Conservation (phyloP, 2,113 vertebrate species). For the Oreotrochilus melanogaster region DNA sequence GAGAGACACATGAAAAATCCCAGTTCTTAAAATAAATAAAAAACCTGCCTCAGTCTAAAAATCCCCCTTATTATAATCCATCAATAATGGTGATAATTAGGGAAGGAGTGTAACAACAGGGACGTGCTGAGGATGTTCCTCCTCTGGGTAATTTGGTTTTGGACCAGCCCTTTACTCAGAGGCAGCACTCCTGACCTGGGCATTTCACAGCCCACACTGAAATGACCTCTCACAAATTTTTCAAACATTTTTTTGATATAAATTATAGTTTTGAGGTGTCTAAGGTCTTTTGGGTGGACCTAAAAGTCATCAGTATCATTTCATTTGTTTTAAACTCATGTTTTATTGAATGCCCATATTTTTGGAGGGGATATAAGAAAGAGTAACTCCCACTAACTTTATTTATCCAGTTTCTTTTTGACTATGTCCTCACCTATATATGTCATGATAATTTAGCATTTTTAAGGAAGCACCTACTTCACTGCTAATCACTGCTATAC, state of each 20-base stretch:
- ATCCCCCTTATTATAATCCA: background rate
- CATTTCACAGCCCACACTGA: rapidly evolving
- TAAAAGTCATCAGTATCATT: background rate
- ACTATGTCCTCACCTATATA: background rate
- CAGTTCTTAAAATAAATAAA: background rate
- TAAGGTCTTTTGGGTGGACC: background rate
- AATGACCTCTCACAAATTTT: background rate
- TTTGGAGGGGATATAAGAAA: background rate
- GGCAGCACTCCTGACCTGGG: background rate
- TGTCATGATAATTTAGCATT: background rate
- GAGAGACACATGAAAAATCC: background rate
- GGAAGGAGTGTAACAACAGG: background rate
- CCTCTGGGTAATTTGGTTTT: background rate
- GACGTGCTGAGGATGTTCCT: background rate
- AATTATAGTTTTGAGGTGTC: background rate
- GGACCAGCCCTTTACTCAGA: background rate
- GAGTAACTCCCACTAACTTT: background rate
- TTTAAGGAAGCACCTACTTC: background rate
- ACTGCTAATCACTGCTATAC: background rate
- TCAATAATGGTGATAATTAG: background rate
- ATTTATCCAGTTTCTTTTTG: background rate
- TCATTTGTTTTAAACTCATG: background rate
- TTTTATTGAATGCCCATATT: background rate
- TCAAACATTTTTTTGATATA: background rate
- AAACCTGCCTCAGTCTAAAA: background rate